A percentile compares a stretch with the other conserved stretches of the same genome.
Evolutionary conservation across 2,113 vertebrate genomes (phyloP).

Genomic region (Odontesthes bonariensis): DNA sequence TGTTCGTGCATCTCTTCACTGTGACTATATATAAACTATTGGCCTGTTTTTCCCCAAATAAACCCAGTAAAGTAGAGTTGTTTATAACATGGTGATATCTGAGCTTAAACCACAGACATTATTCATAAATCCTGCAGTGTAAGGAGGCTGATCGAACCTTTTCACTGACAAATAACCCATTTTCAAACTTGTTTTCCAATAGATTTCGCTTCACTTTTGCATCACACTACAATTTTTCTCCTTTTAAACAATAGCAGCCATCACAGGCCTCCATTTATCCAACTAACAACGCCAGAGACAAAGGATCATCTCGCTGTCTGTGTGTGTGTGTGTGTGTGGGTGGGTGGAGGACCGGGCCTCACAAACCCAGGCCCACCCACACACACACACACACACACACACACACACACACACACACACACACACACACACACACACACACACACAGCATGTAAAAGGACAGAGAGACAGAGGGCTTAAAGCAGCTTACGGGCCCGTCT

Average conservation of each 20-base stretch:
- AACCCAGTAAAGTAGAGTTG: background rate
- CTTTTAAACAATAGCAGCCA: too few species aligned
- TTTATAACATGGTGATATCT: background rate
- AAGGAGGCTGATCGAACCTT: too few species aligned
- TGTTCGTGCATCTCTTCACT: background rate
- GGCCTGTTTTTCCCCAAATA: too few species aligned
- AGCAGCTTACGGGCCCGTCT: conserved; percentile 49
- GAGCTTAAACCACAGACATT: too few species aligned
- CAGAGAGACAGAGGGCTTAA: conserved; percentile 67
- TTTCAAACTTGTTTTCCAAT: too few species aligned
- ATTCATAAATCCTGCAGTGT: background rate
- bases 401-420: background rate
- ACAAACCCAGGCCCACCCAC: background rate
- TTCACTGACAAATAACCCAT: too few species aligned
- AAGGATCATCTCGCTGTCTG: background rate
- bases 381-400: background rate
- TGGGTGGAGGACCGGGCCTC: too few species aligned
- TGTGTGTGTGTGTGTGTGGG: background rate
- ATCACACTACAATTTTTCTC: too few species aligned
- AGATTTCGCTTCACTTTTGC: too few species aligned
- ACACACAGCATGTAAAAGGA: conserved; percentile 29
- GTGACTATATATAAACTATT: too few species aligned
- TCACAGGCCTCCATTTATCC: too few species aligned
- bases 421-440: background rate
- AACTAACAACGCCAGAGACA: too few species aligned